Evolutionary conservation across 2,113 vertebrate genomes (phyloP).

Genomic region (Quiscalus mexicanus): DNA sequence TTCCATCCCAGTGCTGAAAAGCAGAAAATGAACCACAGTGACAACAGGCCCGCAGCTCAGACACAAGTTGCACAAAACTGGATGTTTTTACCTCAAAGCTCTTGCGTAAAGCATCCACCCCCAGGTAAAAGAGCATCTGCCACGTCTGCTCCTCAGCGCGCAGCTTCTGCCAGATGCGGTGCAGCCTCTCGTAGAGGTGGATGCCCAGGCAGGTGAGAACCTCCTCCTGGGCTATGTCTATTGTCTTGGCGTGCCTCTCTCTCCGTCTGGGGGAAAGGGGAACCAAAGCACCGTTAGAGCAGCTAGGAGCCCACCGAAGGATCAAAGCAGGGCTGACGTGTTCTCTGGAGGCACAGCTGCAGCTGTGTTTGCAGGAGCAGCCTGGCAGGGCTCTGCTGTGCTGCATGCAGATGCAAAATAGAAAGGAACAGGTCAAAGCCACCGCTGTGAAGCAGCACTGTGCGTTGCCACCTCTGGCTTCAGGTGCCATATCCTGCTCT

Average conservation of each 20-base stretch:
- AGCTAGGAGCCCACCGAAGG: not conserved
- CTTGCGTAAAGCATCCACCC: conserved; percentile 92
- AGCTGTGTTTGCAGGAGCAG: conserved; percentile 7
- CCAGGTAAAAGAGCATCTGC: conserved; percentile 96
- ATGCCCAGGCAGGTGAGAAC: conserved; percentile 96
- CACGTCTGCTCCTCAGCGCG: conserved; percentile 96
- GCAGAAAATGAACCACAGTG: not conserved
- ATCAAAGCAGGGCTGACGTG: not conserved
- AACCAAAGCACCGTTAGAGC: not conserved
- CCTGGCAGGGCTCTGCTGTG: conserved; percentile 20
- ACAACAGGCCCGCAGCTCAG: not conserved
- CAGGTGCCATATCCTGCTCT: not conserved
- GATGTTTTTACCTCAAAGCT: conserved; percentile 88
- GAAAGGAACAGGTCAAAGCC: conserved; percentile 52
- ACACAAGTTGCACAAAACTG: not conserved
- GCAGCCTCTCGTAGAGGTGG: conserved; percentile 93
- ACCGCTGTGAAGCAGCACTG: not conserved
- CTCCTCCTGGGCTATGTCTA: conserved; percentile 97
- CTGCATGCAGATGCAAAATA: conserved; percentile 66
- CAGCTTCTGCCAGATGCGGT: conserved; percentile 96
- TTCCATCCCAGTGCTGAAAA: not conserved
- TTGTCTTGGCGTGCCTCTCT: conserved; percentile 97
- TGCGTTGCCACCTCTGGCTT: not conserved
- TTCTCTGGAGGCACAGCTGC: not conserved
- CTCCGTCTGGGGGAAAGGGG: conserved; percentile 79